Conservation (phyloP, 2,113 vertebrate species). For the Phoenicopterus ruber region DNA sequence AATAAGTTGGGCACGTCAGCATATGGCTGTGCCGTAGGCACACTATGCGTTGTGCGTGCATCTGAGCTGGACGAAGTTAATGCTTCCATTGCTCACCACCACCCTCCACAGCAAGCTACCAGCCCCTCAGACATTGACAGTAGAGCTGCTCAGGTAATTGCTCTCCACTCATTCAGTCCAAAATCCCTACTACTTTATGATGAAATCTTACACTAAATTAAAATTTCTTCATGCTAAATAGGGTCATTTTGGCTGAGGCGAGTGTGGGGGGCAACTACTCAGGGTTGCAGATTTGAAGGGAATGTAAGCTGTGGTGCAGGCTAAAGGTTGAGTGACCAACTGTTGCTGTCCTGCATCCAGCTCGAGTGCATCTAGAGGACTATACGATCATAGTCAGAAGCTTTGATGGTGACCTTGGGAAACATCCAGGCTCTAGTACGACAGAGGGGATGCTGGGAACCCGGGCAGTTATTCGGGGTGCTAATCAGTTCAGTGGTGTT, state of each 20-base stretch:
- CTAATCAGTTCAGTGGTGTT: neutral
- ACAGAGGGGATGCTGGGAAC: neutral
- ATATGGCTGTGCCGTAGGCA: neutral
- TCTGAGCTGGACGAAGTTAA: neutral
- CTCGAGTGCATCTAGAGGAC: neutral
- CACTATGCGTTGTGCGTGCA: accelerated
- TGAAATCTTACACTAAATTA: neutral
- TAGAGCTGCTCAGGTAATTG: neutral
- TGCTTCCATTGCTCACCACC: neutral
- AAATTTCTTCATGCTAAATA: neutral
- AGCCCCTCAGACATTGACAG: neutral
- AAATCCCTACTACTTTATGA: neutral
- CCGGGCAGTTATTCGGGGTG: neutral
- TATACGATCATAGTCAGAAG: neutral
- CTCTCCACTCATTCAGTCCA: neutral
- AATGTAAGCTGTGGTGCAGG: neutral
- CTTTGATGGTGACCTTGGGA: neutral
- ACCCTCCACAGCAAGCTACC: neutral
- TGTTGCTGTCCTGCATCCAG: neutral
- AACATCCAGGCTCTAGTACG: neutral
- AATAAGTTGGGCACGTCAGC: neutral
- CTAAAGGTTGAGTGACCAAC: neutral
- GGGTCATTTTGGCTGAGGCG: neutral
- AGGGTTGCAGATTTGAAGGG: neutral
- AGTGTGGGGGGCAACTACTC: neutral